Conservation (phyloP, 2,888 invertebrate genomes). For the Erebia epiphron region DNA sequence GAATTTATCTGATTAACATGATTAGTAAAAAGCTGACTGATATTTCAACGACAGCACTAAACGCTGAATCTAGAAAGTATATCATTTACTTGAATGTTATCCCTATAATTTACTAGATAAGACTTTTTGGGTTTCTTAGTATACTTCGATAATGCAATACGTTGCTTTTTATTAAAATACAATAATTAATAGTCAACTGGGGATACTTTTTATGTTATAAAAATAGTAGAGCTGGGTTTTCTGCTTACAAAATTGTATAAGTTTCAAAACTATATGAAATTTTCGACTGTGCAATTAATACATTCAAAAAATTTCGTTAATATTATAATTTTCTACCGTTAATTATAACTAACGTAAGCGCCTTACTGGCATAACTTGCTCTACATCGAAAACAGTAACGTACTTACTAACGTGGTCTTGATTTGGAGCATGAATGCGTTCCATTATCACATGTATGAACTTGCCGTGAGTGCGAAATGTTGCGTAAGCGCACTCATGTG, state of each 20-base stretch:
- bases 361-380: neutral
- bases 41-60: no score
- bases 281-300: neutral
- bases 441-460: conserved; percentile 59
- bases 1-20: no score
- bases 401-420: conserved; percentile 40
- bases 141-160: no score
- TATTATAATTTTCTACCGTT: neutral
- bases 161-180: no score
- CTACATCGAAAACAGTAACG: conserved; percentile 39
- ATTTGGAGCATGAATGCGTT: conserved; percentile 46
- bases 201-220: no score
- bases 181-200: no score
- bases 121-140: no score
- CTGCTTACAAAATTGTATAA: neutral
- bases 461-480: conserved; percentile 49
- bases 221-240: neutral
- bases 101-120: no score
- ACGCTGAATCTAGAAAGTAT: no score
- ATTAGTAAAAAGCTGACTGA: no score
- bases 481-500: conserved; percentile 45
- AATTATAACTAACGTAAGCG: conserved; percentile 6
- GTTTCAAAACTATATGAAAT: neutral
- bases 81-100: no score
- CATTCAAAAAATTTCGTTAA: neutral